phyloP scores from a whole-genome alignment of 2,888 invertebrate species.

The Pyrrhia umbra region DNA sequence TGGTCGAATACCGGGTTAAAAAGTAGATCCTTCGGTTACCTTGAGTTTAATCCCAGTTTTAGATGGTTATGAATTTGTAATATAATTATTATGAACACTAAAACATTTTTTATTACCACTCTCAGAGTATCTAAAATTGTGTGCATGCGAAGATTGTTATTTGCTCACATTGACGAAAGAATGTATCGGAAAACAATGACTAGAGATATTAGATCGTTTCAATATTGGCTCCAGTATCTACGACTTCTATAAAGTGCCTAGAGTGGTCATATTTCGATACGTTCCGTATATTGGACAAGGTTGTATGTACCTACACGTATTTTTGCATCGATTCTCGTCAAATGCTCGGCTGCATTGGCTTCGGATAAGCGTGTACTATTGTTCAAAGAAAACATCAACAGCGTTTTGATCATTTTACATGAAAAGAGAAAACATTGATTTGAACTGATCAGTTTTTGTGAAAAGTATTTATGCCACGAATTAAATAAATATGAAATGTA shows the following conservation, averaged over 20 bases:
- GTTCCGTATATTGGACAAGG: constrained; percentile 10
- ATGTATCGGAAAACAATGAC: constrained; percentile 29
- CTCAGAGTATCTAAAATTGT: neutral
- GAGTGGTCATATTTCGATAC: neutral
- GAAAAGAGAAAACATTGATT: too few species aligned
- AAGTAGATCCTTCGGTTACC: too few species aligned
- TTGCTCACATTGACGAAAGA: neutral
- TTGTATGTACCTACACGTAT: constrained; percentile 12
- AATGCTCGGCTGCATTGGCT: neutral
- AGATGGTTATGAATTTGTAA: too few species aligned
- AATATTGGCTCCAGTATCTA: constrained; percentile 12
- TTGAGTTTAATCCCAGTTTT: too few species aligned
- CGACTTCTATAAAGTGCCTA: neutral
- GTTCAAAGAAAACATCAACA: constrained; percentile 12
- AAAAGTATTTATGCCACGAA: too few species aligned
- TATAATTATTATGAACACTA: too few species aligned
- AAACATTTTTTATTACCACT: neutral
- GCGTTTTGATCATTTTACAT: too few species aligned
- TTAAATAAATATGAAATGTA: too few species aligned
- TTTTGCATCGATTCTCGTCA: constrained; percentile 3
- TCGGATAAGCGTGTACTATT: constrained; percentile 5
- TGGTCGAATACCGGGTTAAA: too few species aligned
- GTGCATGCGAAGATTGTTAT: neutral
- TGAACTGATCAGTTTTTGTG: too few species aligned
- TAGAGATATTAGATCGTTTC: constrained; percentile 14